Conservation (phyloP, 2,113 vertebrate genomes). For the Sinocyclocheilus anophthalmus region DNA sequence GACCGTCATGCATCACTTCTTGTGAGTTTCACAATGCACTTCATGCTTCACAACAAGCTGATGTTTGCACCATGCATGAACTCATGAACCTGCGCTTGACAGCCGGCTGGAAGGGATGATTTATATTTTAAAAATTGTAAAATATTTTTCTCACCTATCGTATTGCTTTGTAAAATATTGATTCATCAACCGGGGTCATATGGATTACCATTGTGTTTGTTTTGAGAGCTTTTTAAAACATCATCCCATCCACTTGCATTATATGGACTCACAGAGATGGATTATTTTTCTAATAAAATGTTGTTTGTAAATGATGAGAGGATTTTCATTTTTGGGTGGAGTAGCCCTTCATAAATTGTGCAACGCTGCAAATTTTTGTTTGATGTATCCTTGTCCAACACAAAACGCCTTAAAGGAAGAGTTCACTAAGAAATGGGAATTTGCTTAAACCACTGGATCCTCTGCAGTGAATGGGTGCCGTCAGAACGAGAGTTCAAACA, state of each 20-base stretch:
- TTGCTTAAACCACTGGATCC: background rate
- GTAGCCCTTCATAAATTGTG: background rate
- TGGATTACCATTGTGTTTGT: background rate
- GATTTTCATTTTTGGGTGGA: background rate
- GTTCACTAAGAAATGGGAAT: background rate
- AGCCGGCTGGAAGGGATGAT: background rate
- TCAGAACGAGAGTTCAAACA: background rate
- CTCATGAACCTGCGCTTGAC: background rate
- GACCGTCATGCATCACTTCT: background rate
- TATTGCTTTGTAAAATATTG: background rate
- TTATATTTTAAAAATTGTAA: background rate
- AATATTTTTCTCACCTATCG: background rate
- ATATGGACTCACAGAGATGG: background rate
- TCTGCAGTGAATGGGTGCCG: background rate
- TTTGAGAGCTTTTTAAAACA: background rate
- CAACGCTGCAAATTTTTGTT: background rate
- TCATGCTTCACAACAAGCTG: background rate
- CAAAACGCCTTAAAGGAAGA: background rate
- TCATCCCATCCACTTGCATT: background rate
- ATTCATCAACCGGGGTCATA: background rate
- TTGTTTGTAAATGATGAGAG: background rate
- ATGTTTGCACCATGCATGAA: background rate
- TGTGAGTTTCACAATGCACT: background rate
- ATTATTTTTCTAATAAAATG: background rate
- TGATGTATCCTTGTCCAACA: background rate